Evolutionary conservation across 2,797 vertebrate species (phyloP), one percentile per base, ranked within the genome.

Genomic region (Botia kubotai): DNA sequence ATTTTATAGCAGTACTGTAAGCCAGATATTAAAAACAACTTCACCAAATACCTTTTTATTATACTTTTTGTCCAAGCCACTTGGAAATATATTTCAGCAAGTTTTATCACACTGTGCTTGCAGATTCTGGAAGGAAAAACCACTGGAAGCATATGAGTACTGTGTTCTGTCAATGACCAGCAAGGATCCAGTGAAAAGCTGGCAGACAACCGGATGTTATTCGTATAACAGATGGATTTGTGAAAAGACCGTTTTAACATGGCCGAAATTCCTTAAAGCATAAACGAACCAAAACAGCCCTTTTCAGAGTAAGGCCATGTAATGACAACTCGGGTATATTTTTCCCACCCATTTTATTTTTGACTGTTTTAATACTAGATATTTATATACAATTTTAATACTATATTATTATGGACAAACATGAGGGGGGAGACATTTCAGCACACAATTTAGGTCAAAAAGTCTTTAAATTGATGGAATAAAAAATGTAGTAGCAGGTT

Each of bases 151-250:
- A 11, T 12, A 62, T 21, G 0, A 0, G 2, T 0, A 2, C 0
- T 68, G 26, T 65, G 75, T 67, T 1, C 0, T 80, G 26, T 81
- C 75, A 13, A 1, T 89, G 79, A 69, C 72, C 3, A 19, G 58
- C 13, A 0, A 0, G 0, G 0, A 0, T 1, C 1, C 65, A 16
- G 6, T 29, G 13, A 74, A 50, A 50, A 82, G 63, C 72, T 88
- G 85, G 86, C 26, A 16, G 19, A 12, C 72, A 29, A 57, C 0
- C 10, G 0, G 0, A 0, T 90, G 89, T 70, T 0, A 0, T 0
- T 19, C 16, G 0, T 16, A 0, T 0, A 70, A 82, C 0, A 48
- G 0, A 29, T 89, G 74, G 84, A 78, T 88, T 72, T 91, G 92
- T 43, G 53, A 86, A 60, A 73, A 79, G 60, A 55, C 66, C 0